A percentile compares a stretch with the other conserved stretches of the same genome.
These are phyloP conservation scores for Nyleta sp. DNA, from an alignment of 2,888 invertebrate genomes.

Conservation along the genomic window DNA sequence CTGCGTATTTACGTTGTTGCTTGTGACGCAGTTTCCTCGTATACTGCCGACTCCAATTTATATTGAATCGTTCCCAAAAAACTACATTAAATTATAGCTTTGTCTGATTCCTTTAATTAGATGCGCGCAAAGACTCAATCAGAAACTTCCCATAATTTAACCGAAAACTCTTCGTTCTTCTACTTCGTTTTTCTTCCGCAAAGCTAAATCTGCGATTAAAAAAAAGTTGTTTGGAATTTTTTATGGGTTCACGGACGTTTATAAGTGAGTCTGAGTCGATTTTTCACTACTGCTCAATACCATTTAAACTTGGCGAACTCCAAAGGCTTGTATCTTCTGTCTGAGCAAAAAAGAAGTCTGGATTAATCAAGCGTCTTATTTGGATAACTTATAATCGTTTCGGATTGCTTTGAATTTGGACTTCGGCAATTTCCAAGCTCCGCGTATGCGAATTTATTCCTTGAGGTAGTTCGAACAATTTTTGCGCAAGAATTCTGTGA, in stretches of 20 bases:
- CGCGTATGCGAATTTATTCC: slow-evolving; percentile 23
- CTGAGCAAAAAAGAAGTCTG: slow-evolving; percentile 19
- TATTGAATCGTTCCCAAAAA: not conserved
- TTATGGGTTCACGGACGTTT: slow-evolving; percentile 22
- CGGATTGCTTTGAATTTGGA: not conserved
- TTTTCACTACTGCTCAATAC: slow-evolving; percentile 29
- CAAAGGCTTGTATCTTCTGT: slow-evolving; percentile 14
- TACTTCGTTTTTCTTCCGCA: slow-evolving; percentile 21
- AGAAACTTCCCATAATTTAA: slow-evolving; percentile 21
- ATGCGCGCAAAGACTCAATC: slow-evolving; percentile 20
- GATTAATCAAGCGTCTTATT: slow-evolving; percentile 31
- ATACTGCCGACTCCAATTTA: not conserved
- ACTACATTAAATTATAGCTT: slow-evolving; percentile 1
- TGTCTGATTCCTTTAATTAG: slow-evolving; percentile 15
- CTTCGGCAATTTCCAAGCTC: slow-evolving; percentile 6
- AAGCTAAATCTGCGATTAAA: slow-evolving; percentile 29
- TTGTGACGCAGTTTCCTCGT: not conserved
- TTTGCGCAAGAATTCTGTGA: slow-evolving; percentile 1
- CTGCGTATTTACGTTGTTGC: not conserved
- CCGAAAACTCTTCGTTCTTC: slow-evolving; percentile 15
- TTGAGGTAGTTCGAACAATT: slow-evolving; percentile 5
- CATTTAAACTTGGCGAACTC: slow-evolving; percentile 32
- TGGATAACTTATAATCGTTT: slow-evolving; percentile 38
- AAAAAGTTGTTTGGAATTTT: slow-evolving; percentile 30
- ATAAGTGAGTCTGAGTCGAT: slow-evolving; percentile 31